Evolutionary conservation across 2,888 invertebrate species (phyloP), one percentile per base, ranked within the genome.

Genomic region (Monochamus alternatus): DNA sequence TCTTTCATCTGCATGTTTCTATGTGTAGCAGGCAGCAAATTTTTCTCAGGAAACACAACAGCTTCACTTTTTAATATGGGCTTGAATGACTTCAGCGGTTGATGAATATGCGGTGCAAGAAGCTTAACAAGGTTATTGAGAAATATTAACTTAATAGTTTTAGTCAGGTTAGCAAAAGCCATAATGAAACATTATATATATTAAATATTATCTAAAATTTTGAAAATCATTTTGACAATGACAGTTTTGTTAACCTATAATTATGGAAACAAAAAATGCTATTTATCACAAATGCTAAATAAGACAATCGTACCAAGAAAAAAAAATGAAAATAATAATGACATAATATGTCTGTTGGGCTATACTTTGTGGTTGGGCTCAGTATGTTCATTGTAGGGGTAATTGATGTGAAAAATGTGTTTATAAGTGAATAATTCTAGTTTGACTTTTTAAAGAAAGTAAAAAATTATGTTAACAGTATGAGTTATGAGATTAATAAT

Each of bases 151-250:
- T 66, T 67, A 14, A 51, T 8, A 51, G 47, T 12, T 51, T 51
- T 31, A n/a, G 31, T 31, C 58, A 74, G 7, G 30, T 47, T 43
- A 10, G 51, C 52, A n/a, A 68, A 51, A n/a, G 60, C 68, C 74
- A 74, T 66, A 55, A 38, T 44, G 4, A 63, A 44, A 38, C 59
- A 22, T 43, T 12, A 47, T 43, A 32, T 8, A 66, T 32, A 55
- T 31, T 66, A 32, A n/a, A 44, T 12, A 64, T 31, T 60, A 32
- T 30, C 2, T 60, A 14, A 65, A 65, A 38, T 65, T 38, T 58
- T 58, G 12, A 32, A 59, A 31, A 58, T 38, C 30, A 60, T 22
- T 31, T 31, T 69, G 69, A 69, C 69, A 69, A 12, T 5, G 44
- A 44, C 59, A 60, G 5, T 60, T 69, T 68, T 7, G 52, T 14